Evolutionary conservation across 2,797 vertebrate genomes (phyloP), one percentile per base, ranked within the genome.

Genomic region (Cephalopachus bancanus): DNA sequence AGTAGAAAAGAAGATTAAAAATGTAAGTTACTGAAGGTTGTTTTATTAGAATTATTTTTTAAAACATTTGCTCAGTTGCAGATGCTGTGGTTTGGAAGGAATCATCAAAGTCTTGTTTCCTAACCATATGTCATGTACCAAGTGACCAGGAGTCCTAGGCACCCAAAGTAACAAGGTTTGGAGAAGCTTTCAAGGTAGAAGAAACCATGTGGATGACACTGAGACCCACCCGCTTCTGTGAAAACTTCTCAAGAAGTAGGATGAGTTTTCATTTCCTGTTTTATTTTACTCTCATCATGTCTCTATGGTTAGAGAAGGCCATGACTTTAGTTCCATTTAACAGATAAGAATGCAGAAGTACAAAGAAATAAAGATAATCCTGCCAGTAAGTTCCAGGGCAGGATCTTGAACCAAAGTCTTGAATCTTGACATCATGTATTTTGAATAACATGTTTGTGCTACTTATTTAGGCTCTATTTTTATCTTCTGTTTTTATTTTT

Each of bases 11-110:
- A 74, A 94, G 19, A 37, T 92, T 12, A 72, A 53, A 55, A 59
- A 37, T 33, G 49, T 17, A 65, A 84, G 49, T 72, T 9, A 72
- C 3, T 53, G 5, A 10, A 53, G 9, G 33, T 83, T 71, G 44
- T 69, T 67, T 80, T 83, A 14, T 84, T 92, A 37, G 33, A 76
- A 8, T 83, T 96, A 22, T n/a, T 93, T 94, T 86, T 7, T 12
- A 64, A 95, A 67, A 22, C 16, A 14, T 64, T 76, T 62, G 10
- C 30, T 71, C 80, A 30, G 24, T 92, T 4, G 1, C 53, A 72
- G 59, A 72, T 75, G 37, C 37, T 62, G 49, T 85, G 26, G 9
- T 86, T 93, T 95, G 44, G 91, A 89, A 92, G 30, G 11, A 30
- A 71, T 90, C 2, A 0, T 71, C 24, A 8, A 79, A 75, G 78